These are phyloP conservation scores for Leucophenga maculata DNA, from an alignment of 2,888 invertebrate genomes.

Conservation along the genomic window DNA sequence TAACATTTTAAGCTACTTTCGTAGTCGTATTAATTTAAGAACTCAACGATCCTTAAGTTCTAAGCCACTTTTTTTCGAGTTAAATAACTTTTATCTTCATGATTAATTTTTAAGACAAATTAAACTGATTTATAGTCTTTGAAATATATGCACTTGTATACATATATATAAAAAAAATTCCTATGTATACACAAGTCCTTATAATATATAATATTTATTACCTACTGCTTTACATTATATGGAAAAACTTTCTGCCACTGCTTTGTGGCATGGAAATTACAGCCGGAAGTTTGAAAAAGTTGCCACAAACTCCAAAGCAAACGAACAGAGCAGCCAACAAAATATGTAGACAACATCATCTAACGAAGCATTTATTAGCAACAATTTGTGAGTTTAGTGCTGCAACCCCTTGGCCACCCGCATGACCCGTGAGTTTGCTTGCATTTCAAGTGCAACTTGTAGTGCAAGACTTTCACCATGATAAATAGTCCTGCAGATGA, in stretches of 20 bases:
- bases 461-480: neutral
- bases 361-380: slow-evolving; percentile 55
- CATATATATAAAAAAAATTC: slow-evolving; percentile 54
- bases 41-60: too few species aligned
- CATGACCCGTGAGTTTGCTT: neutral
- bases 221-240: slow-evolving; percentile 62
- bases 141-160: too few species aligned
- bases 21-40: too few species aligned
- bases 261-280: slow-evolving; percentile 47
- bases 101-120: too few species aligned
- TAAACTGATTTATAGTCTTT: neutral
- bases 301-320: slow-evolving; percentile 42
- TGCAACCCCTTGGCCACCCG: neutral
- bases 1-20: too few species aligned
- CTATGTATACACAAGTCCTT: neutral
- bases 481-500: slow-evolving; percentile 4
- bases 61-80: too few species aligned
- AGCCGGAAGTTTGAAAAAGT: slow-evolving; percentile 57
- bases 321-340: slow-evolving; percentile 25
- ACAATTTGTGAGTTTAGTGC: slow-evolving; percentile 35
- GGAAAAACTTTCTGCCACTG: slow-evolving; percentile 51
- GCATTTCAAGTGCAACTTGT: neutral
- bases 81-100: too few species aligned
- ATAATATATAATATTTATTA: slow-evolving; percentile 52
- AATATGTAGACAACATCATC: slow-evolving; percentile 38